These are phyloP conservation scores for Patella pellucida DNA, from an alignment of 2,888 invertebrate genomes.

Conservation along the genomic window DNA sequence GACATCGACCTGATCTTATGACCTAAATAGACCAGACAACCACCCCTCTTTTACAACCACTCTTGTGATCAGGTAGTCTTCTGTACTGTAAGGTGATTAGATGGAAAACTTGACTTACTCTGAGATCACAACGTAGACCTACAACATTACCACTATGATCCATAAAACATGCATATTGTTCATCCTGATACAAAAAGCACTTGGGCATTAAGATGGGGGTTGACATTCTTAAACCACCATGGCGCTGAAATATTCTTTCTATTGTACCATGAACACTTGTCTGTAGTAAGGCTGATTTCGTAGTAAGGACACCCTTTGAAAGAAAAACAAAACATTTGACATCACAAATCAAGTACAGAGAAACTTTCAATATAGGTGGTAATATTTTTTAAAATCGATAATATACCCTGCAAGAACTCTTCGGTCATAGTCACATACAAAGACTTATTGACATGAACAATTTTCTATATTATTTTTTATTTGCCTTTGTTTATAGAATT, in stretches of 20 bases:
- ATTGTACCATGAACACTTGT: constrained; percentile 73
- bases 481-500: too few species aligned
- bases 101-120: constrained; percentile 70
- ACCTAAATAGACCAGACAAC: too few species aligned
- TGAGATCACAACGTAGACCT: constrained; percentile 84
- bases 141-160: constrained; percentile 88
- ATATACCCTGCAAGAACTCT: too few species aligned
- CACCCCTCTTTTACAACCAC: too few species aligned
- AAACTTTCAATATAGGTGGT: too few species aligned
- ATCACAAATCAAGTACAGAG: neutral
- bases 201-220: constrained; percentile 86
- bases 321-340: constrained; percentile 8
- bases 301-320: constrained; percentile 44
- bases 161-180: constrained; percentile 82
- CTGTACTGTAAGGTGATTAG: too few species aligned
- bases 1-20: too few species aligned
- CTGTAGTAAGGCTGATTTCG: constrained; percentile 71
- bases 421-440: too few species aligned
- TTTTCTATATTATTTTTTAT: too few species aligned
- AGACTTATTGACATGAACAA: too few species aligned
- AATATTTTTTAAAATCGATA: too few species aligned
- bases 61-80: too few species aligned
- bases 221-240: constrained; percentile 82
- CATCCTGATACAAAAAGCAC: constrained; percentile 52
- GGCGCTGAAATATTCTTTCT: constrained; percentile 64